A percentile compares a stretch with the other conserved stretches of the same genome.
These are phyloP conservation scores for Ceyx cyanopectus DNA, from an alignment of 2,113 vertebrate genomes.

Conservation along the genomic window DNA sequence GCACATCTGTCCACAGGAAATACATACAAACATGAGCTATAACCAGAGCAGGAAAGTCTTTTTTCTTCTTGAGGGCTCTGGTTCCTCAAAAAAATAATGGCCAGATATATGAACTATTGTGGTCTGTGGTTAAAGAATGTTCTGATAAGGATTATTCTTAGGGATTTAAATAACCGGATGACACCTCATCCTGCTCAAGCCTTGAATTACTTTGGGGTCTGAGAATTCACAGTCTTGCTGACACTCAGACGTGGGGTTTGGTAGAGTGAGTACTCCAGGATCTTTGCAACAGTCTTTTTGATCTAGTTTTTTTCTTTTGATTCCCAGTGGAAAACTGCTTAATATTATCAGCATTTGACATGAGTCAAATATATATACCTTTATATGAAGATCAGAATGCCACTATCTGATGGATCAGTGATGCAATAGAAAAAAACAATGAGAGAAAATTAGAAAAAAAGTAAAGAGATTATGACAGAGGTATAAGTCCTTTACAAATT, in stretches of 20 bases:
- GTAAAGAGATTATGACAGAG: neutral
- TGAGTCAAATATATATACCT: neutral
- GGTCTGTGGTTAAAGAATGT: neutral
- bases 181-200: neutral
- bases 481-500: neutral
- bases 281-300: neutral
- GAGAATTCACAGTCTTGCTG: neutral
- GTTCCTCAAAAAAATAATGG: neutral
- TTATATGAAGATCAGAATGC: neutral
- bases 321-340: neutral
- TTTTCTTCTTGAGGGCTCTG: neutral
- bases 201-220: rapidly evolving
- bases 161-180: neutral
- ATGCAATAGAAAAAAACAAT: neutral
- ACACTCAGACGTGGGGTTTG: neutral
- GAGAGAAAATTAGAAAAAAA: too few relatives aligned
- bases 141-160: neutral
- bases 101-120: neutral
- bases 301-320: neutral
- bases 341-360: neutral
- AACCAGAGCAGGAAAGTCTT: neutral
- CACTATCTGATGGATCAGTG: neutral
- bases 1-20: neutral
- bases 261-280: neutral
- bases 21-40: neutral